Conservation (phyloP, 2,888 invertebrate genomes). For the Sphaerophoria rueppellii region DNA sequence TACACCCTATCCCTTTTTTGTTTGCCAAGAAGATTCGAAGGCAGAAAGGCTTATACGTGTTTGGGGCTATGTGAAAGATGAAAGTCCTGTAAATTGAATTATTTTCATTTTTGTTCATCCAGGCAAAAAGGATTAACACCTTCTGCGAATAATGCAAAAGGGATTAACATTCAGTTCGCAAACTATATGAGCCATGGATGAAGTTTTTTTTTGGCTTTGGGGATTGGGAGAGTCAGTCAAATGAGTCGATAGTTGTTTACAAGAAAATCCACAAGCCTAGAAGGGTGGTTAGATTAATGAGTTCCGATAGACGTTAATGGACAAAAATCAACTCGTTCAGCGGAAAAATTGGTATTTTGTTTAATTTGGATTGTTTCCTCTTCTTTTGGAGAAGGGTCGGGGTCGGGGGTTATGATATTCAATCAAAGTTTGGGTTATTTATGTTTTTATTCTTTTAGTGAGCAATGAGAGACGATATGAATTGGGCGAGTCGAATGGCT, state of each 20-base stretch:
- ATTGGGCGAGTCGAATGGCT: no score
- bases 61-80: constrained; percentile 31
- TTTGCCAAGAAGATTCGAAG: not conserved
- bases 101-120: constrained; percentile 73
- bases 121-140: constrained; percentile 73
- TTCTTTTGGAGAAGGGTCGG: no score
- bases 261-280: constrained; percentile 58
- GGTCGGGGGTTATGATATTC: not conserved
- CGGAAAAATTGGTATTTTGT: no score
- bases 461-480: not conserved
- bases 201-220: no score
- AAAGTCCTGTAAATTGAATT: constrained; percentile 69
- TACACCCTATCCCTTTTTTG: not conserved
- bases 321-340: constrained; percentile 1
- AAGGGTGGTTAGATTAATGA: constrained; percentile 70
- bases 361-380: no score
- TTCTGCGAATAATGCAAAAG: constrained; percentile 39
- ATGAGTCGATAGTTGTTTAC: constrained; percentile 52
- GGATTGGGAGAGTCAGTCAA: not conserved
- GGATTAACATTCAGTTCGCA: constrained; percentile 66
- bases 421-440: constrained; percentile 54
- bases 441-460: not conserved
- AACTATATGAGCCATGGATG: not conserved
- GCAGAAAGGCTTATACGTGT: constrained; percentile 17
- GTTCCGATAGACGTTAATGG: constrained; percentile 73